Conservation (phyloP, 2,888 invertebrate species). For the Aricia artaxerxes region DNA sequence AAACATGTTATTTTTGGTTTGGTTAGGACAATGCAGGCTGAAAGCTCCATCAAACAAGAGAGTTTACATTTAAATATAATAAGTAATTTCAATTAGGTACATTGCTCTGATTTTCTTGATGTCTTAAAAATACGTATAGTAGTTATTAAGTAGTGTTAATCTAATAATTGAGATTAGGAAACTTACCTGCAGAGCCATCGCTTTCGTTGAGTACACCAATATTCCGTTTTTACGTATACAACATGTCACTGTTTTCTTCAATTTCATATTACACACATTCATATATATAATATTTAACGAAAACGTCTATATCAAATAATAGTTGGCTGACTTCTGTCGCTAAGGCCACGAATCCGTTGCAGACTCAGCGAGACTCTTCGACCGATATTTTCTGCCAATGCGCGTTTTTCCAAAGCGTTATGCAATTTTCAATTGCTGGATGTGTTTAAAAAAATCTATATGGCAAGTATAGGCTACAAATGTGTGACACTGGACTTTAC, state of each 20-base stretch:
- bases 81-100: too few species aligned
- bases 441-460: background rate
- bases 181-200: slow-evolving; percentile 45
- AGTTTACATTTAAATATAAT: too few species aligned
- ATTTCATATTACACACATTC: slow-evolving; percentile 63
- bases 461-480: background rate
- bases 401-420: slow-evolving; percentile 56
- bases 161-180: slow-evolving; percentile 6
- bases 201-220: slow-evolving; percentile 56
- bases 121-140: too few species aligned
- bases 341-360: slow-evolving; percentile 59
- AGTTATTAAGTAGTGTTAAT: too few species aligned
- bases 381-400: slow-evolving; percentile 62
- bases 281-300: slow-evolving; percentile 45
- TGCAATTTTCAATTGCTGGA: slow-evolving; percentile 58
- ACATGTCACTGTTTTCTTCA: slow-evolving; percentile 69
- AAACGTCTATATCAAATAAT: slow-evolving; percentile 58
- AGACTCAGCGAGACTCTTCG: slow-evolving; percentile 67
- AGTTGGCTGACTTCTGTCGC: slow-evolving; percentile 56
- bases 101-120: too few species aligned
- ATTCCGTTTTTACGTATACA: slow-evolving; percentile 65
- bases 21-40: too few species aligned
- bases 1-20: too few species aligned
- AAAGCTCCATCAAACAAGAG: too few species aligned
- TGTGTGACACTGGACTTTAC: background rate